Conservation (phyloP, 1,140 invertebrate genomes). For the Heliconius himera region DNA sequence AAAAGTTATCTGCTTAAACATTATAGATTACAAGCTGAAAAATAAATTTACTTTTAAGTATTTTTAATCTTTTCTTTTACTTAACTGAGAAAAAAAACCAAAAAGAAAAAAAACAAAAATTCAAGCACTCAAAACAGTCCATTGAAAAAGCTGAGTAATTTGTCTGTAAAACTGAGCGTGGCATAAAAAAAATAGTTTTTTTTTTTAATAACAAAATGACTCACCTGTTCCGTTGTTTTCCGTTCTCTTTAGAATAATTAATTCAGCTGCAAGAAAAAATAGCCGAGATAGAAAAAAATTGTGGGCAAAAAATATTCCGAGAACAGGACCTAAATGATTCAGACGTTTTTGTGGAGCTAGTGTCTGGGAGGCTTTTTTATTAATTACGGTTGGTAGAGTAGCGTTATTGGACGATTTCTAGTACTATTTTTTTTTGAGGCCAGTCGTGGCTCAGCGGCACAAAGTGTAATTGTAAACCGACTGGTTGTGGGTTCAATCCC, state of each 20-base stretch:
- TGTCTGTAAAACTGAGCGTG: neutral
- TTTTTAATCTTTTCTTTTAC: too few species aligned
- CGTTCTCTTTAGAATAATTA: neutral
- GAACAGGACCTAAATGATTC: slow-evolving; percentile 1
- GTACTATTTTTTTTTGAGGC: too few species aligned
- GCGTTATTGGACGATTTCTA: neutral
- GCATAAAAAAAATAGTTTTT: slow-evolving; percentile 1
- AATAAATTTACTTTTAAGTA: too few species aligned
- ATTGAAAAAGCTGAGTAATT: neutral
- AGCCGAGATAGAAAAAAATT: neutral
- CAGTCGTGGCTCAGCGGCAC: too few species aligned
- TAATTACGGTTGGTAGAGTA: neutral
- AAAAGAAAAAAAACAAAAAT: neutral
- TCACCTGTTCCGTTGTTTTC: slow-evolving; percentile 7
- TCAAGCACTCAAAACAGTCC: neutral
- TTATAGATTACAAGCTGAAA: too few species aligned
- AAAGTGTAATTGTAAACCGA: too few species aligned
- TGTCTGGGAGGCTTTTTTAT: neutral
- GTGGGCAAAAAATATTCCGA: neutral
- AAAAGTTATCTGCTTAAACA: too few species aligned
- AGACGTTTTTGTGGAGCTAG: neutral
- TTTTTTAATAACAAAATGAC: slow-evolving; percentile 10
- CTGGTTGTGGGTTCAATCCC: too few species aligned
- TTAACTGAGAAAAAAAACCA: too few species aligned
- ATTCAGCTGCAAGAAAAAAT: slow-evolving; percentile 1